A percentile compares a stretch with the other conserved stretches of the same genome.
These are phyloP conservation scores for Leptatherina wallacei DNA, from an alignment of 2,797 vertebrate genomes.

Conservation along the genomic window DNA sequence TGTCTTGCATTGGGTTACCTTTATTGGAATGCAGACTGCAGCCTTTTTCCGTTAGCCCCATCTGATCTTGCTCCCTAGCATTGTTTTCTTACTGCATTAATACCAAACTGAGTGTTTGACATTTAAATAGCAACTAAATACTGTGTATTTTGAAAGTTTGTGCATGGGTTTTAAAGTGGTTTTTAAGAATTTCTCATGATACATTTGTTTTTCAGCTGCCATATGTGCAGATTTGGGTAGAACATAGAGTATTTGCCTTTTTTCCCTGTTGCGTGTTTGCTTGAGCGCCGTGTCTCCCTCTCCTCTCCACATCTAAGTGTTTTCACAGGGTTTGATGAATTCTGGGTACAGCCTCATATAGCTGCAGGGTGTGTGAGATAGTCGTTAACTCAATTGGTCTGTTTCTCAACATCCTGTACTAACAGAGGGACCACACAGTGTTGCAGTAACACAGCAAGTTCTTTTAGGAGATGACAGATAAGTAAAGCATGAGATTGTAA, in stretches of 20 bases:
- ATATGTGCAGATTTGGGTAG: constrained; percentile 22
- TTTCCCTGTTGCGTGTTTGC: constrained; percentile 25
- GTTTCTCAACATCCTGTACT: constrained; percentile 57
- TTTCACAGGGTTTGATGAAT: constrained; percentile 74
- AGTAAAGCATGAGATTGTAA: constrained; percentile 51
- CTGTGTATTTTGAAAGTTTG: constrained; percentile 20
- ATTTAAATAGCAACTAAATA: constrained; percentile 52
- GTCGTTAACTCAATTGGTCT: constrained; percentile 65
- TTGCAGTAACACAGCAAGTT: constrained; percentile 52
- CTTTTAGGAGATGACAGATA: constrained; percentile 66
- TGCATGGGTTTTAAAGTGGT: constrained; percentile 1
- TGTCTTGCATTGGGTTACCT: constrained; percentile 55
- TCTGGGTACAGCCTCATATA: constrained; percentile 60
- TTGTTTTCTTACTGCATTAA: constrained; percentile 53
- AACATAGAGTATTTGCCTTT: constrained; percentile 28
- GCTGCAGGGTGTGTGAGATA: constrained; percentile 66
- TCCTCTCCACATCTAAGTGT: constrained; percentile 76
- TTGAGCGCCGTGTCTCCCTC: constrained; percentile 30
- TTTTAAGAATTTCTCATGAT: constrained; percentile 2
- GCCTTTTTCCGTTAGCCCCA: constrained; percentile 72
- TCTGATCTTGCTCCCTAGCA: constrained; percentile 62
- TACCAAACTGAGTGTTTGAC: constrained; percentile 51
- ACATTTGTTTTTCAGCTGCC: constrained; percentile 33
- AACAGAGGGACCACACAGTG: constrained; percentile 70
- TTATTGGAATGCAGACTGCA: constrained; percentile 66